A percentile compares a stretch with the other conserved stretches of the same genome.
Evolutionary conservation across 1,140 invertebrate genomes (phyloP).

Genomic region (Eueides isabella): DNA sequence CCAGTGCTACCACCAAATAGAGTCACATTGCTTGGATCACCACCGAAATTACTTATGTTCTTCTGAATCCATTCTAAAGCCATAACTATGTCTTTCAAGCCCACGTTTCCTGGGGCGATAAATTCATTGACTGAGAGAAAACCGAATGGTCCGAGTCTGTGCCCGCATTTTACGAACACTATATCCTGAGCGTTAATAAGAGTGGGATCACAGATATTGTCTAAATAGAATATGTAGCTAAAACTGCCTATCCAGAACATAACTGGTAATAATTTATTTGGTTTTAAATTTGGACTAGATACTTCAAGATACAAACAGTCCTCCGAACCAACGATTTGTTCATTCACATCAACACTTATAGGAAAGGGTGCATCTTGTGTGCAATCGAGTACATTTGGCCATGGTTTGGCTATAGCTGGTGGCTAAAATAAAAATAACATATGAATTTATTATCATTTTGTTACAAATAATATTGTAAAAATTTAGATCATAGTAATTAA

Average conservation of each 20-base stretch:
- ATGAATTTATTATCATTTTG: background rate
- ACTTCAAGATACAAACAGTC: conserved; percentile 73
- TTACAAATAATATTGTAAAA: background rate
- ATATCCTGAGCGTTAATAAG: conserved; percentile 59
- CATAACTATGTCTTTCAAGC: conserved; percentile 84
- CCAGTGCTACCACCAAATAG: conserved; percentile 84
- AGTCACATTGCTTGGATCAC: conserved; percentile 84
- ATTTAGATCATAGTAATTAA: too few species aligned
- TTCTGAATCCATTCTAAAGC: conserved; percentile 84
- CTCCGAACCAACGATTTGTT: conserved; percentile 55
- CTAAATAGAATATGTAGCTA: conserved; percentile 50
- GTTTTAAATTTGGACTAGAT: conserved; percentile 53
- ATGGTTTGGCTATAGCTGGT: conserved; percentile 51
- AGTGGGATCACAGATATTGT: conserved; percentile 54
- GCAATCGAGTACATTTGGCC: conserved; percentile 60
- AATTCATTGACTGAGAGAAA: conserved; percentile 71
- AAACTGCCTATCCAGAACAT: conserved; percentile 73
- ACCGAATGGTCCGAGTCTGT: conserved; percentile 68
- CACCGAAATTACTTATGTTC: conserved; percentile 84
- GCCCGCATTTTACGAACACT: conserved; percentile 66
- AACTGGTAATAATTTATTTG: conserved; percentile 61
- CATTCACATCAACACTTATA: conserved; percentile 32
- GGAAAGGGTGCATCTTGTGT: conserved; percentile 54
- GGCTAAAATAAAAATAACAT: conserved; percentile 55
- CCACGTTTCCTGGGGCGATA: conserved; percentile 83